Base-by-base conservation (phyloP, 1,140 invertebrate genomes). In the Drosophila arawakana region DNA sequence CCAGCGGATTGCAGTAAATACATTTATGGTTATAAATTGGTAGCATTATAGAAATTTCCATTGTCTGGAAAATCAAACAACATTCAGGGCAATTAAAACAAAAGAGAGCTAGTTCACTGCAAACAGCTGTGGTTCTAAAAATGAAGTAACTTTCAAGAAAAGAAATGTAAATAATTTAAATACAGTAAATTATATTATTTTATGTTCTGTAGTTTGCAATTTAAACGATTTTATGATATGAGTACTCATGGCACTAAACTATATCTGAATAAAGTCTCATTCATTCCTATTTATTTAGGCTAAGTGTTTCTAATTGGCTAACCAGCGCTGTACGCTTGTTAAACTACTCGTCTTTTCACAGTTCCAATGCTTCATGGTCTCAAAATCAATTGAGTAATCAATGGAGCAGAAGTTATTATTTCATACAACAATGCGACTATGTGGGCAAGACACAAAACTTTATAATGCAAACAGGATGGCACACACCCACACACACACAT, bases 301-400 rank as follows among this genome's bases (percentile, higher is more conserved):
- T 6, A 11, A n/a, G 41, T 13, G 41, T 13, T 13, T 5, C 25
- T 30, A 30, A 30, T 30, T 30, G 25, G 6, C 25, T 30, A 30
- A 30, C 25, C 25, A 30, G 25, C 25, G 13, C n/a, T n/a, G 41
- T 13, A 43, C 11, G 6, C 21, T n/a, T 41, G 10, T 25, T 0
- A 18, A 49, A 21, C 46, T 57, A 21, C 11, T 50, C 0, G n/a
- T 4, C 55, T 63, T 30, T 43, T 49, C 43, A 43, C 47, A 15
- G 13, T 37, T 8, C 50, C 50, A 37, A 35, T 54, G 3, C 34
- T 54, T 30, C 63, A 66, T 69, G 73, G 60, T 73, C 61, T 72
- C 57, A 66, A 81, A 91, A 91, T 77, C 82, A 90, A 91, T 91
- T 91, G 88, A 83, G 88, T 81, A 91, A 85, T 91, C 88, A 88